Percentiles rank a stretch among this genome's conserved stretches.
Evolutionary conservation across 2,888 invertebrate genomes (phyloP).

Genomic region (Panzeria rudis): DNA sequence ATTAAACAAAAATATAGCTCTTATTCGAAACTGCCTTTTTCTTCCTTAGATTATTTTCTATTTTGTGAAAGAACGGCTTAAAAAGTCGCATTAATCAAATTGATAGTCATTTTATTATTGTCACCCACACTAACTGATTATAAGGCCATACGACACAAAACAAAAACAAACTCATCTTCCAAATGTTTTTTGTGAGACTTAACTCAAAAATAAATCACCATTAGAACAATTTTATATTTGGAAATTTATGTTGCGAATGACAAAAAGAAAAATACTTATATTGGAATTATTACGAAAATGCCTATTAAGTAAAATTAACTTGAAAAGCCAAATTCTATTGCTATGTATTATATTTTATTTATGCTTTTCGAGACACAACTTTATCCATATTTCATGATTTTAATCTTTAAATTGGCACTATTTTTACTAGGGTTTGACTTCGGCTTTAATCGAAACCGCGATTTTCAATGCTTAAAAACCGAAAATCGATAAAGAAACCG

Average conservation of each 20-base stretch:
- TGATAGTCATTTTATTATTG: constrained; percentile 76
- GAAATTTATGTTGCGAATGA: constrained; percentile 54
- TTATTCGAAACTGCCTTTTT: not conserved
- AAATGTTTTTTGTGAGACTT: constrained; percentile 32
- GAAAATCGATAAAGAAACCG: no score
- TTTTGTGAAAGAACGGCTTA: constrained; percentile 51
- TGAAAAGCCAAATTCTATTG: constrained; percentile 81
- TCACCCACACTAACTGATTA: constrained; percentile 44
- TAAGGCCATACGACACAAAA: not conserved
- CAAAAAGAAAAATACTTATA: constrained; percentile 8
- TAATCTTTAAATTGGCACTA: constrained; percentile 69
- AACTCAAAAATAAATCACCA: constrained; percentile 66
- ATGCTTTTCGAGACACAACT: not conserved
- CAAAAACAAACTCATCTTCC: constrained; percentile 35
- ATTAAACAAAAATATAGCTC: constrained; percentile 31
- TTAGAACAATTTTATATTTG: constrained; percentile 65
- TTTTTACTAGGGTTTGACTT: no score
- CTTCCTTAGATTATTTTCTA: not conserved
- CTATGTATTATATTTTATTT: constrained; percentile 28
- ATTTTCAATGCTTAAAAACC: no score
- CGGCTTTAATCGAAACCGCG: no score
- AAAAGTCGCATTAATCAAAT: constrained; percentile 79
- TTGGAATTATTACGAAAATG: constrained; percentile 65
- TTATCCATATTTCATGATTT: constrained; percentile 55
- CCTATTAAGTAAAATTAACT: constrained; percentile 84